Conservation (phyloP, 1,140 invertebrate species). For the Drosophila santomea region DNA sequence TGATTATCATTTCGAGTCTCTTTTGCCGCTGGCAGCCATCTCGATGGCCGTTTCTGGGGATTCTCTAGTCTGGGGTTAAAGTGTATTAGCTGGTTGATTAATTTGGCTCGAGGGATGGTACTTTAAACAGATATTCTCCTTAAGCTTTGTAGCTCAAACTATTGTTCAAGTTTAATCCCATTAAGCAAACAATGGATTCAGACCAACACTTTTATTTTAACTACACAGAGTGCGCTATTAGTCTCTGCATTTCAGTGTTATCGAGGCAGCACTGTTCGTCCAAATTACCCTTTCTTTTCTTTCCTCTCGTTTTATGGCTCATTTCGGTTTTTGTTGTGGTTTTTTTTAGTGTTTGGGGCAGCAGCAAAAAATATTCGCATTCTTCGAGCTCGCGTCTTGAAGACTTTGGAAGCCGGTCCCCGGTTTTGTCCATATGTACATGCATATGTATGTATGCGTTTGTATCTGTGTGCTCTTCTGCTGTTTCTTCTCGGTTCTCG, state of each 20-base stretch:
- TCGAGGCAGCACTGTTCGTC: slow-evolving; percentile 23
- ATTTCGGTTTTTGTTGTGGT: slow-evolving; percentile 35
- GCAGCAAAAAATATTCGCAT: slow-evolving; percentile 64
- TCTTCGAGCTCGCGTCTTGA: slow-evolving; percentile 46
- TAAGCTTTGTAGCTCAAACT: too few species aligned
- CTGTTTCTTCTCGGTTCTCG: slow-evolving; percentile 25
- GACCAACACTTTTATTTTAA: slow-evolving; percentile 3
- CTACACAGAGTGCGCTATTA: not conserved
- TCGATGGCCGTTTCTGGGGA: slow-evolving; percentile 22
- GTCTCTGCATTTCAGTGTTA: not conserved
- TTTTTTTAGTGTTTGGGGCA: slow-evolving; percentile 59
- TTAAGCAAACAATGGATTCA: slow-evolving; percentile 15
- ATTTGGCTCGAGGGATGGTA: not conserved
- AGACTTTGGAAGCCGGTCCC: slow-evolving; percentile 58
- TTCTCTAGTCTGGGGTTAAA: not conserved
- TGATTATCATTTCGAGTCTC: slow-evolving; percentile 53
- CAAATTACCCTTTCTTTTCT: slow-evolving; percentile 54
- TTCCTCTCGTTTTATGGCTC: slow-evolving; percentile 49
- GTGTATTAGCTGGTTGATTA: not conserved
- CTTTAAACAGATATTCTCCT: too few species aligned
- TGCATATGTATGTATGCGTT: not conserved
- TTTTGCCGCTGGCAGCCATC: slow-evolving; percentile 50
- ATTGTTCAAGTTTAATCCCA: not conserved
- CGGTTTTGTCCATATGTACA: slow-evolving; percentile 3
- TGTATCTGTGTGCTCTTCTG: slow-evolving; percentile 31